These are phyloP conservation scores for Notodonta ziczac DNA, from an alignment of 2,888 invertebrate genomes.

Conservation along the genomic window DNA sequence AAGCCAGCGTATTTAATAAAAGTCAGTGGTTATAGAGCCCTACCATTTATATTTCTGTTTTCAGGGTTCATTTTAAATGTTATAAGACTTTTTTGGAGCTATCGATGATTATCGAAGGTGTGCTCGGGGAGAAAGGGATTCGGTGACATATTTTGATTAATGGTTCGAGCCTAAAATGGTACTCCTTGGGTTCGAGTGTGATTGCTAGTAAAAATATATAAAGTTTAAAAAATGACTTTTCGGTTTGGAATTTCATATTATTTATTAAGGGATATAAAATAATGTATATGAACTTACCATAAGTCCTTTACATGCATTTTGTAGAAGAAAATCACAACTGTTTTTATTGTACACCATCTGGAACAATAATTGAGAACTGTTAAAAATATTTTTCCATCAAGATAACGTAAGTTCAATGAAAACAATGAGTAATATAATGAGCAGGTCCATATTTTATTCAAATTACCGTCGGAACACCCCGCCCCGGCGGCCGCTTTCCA, in stretches of 20 bases:
- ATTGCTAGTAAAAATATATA: neutral
- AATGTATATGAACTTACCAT: conserved; percentile 57
- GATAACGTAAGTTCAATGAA: neutral
- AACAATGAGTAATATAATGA: neutral
- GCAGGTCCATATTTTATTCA: conserved; percentile 12
- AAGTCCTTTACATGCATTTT: conserved; percentile 64
- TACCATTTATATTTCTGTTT: conserved; percentile 30
- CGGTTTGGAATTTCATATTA: too few relatives aligned
- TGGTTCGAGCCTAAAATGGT: conserved; percentile 2
- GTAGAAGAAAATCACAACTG: conserved; percentile 39
- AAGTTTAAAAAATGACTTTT: neutral
- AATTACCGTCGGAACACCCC: conserved; percentile 11
- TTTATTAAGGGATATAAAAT: too few relatives aligned
- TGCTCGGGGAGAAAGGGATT: conserved; percentile 10
- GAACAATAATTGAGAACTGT: conserved; percentile 43
- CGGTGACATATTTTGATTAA: conserved; percentile 32
- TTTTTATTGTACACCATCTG: conserved; percentile 51
- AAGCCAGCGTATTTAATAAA: neutral
- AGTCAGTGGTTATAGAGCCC: neutral
- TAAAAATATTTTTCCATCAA: neutral
- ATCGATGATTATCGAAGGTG: conserved; percentile 32
- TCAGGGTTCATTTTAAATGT: conserved; percentile 33
- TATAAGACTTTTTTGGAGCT: conserved; percentile 34
- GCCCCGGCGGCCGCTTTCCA: conserved; percentile 13
- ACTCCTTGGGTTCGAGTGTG: too few relatives aligned